Evolutionary conservation across 2,797 vertebrate species (phyloP), one percentile per base, ranked within the genome.

Genomic region (Rachycentron canadum): DNA sequence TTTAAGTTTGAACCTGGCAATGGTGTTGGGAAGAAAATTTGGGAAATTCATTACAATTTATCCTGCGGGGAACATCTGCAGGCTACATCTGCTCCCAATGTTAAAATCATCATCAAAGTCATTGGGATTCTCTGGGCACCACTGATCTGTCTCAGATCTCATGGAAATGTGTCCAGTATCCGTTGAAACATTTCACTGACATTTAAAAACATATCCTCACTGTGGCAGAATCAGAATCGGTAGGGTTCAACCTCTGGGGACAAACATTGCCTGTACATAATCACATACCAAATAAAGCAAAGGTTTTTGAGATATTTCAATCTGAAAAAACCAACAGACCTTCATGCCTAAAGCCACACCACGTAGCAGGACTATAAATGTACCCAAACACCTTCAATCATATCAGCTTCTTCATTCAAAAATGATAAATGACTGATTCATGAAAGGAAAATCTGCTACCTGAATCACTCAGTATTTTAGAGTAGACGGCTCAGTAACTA

Each of bases 391-490:
- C 30, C 26, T 60, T 38, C 23, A 32, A 45, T 9, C 28, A 28
- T 14, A n/a, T 25, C 52, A 30, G 38, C 1, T 52, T 23, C 4
- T 49, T 58, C 32, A 60, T 57, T 66, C 0, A 4, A 61, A 71
- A 47, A 13, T 17, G 0, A 41, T 57, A 56, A 64, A 30, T 12
- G n/a, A 19, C 2, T 1, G 14, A 16, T 73, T 67, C 14, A 65
- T 66, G 21, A 0, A 3, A 5, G 25, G 10, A 52, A 69, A 69
- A 26, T 26, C 6, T 26, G 45, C 55, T 30, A 69, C 62, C 69
- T 61, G 16, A 69, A 61, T 73, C 26, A 63, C 56, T 82, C 23
- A 60, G 19, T 55, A 41, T 65, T 70, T 68, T n/a, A 74, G 26
- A 79, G 73, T 50, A 73, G 50, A 75, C 0, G 2, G 28, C 36